phyloP scores from a whole-genome alignment of 2,888 invertebrate species.

The Podabrus alpinus region DNA sequence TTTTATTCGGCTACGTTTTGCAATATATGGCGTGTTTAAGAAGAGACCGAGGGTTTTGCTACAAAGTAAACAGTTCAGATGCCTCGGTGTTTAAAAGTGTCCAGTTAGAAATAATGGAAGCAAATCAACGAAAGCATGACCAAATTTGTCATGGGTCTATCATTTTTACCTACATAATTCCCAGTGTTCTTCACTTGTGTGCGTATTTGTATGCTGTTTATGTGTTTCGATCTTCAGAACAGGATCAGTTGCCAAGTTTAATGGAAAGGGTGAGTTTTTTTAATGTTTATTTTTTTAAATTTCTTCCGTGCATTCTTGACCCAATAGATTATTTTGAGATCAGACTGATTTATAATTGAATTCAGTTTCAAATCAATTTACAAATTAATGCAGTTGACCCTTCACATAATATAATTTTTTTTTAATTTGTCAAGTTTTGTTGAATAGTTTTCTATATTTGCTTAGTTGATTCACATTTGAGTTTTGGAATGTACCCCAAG shows the following conservation, averaged over 20 bases:
- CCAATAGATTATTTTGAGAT: too few relatives aligned
- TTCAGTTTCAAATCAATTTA: too few relatives aligned
- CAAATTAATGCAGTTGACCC: too few relatives aligned
- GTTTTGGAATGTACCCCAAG: too few relatives aligned
- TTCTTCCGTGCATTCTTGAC: neutral
- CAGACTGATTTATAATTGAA: too few relatives aligned
- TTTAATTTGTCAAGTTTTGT: too few relatives aligned
- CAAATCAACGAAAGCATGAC: slow-evolving; percentile 55
- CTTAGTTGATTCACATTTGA: too few relatives aligned
- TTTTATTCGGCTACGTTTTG: slow-evolving; percentile 73
- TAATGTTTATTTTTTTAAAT: neutral
- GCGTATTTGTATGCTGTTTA: slow-evolving; percentile 76
- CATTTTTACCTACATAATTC: slow-evolving; percentile 73
- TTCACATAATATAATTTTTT: too few relatives aligned
- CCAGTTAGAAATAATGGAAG: slow-evolving; percentile 1
- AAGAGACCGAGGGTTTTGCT: slow-evolving; percentile 74
- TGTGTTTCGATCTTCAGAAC: slow-evolving; percentile 75
- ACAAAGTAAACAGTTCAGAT: slow-evolving; percentile 50
- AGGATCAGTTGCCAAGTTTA: slow-evolving; percentile 80
- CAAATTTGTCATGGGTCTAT: slow-evolving; percentile 73
- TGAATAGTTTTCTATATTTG: too few relatives aligned
- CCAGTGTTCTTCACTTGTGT: slow-evolving; percentile 71
- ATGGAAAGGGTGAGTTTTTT: slow-evolving; percentile 70
- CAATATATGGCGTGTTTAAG: slow-evolving; percentile 81
- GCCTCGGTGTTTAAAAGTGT: neutral